Conservation (phyloP, 2,888 invertebrate genomes). For the Dendrolimus houi region DNA sequence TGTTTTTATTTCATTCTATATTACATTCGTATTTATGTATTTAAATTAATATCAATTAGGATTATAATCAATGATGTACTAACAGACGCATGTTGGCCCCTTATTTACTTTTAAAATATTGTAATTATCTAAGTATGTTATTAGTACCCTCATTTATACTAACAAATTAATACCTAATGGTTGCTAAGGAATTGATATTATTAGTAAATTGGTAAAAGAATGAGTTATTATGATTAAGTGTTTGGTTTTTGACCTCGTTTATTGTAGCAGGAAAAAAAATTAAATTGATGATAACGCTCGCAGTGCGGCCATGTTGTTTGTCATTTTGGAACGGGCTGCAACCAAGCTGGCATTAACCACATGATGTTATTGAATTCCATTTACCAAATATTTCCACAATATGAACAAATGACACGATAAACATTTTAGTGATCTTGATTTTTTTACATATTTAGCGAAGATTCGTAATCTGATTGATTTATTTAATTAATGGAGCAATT, state of each 20-base stretch:
- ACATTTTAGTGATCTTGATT: too few species aligned
- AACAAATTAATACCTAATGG: neutral
- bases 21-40: too few species aligned
- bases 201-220: neutral
- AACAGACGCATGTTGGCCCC: too few species aligned
- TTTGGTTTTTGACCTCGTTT: conserved; percentile 70
- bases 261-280: conserved; percentile 61
- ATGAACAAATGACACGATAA: too few species aligned
- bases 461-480: neutral
- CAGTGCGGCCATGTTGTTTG: conserved; percentile 41
- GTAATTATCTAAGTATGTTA: neutral
- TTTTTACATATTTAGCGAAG: too few species aligned
- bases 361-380: too few species aligned
- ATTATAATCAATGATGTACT: too few species aligned
- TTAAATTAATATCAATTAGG: too few species aligned
- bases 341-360: neutral
- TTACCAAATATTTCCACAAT: too few species aligned
- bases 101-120: neutral
- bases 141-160: neutral
- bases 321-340: conserved; percentile 22
- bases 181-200: neutral
- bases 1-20: too few species aligned
- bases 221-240: conserved; percentile 28
- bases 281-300: conserved; percentile 62
- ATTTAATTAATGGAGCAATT: neutral